A percentile compares a stretch with the other conserved stretches of the same genome.
These are phyloP conservation scores for Haliaeetus leucogaster DNA, from an alignment of 2,113 vertebrate genomes.

Conservation along the genomic window DNA sequence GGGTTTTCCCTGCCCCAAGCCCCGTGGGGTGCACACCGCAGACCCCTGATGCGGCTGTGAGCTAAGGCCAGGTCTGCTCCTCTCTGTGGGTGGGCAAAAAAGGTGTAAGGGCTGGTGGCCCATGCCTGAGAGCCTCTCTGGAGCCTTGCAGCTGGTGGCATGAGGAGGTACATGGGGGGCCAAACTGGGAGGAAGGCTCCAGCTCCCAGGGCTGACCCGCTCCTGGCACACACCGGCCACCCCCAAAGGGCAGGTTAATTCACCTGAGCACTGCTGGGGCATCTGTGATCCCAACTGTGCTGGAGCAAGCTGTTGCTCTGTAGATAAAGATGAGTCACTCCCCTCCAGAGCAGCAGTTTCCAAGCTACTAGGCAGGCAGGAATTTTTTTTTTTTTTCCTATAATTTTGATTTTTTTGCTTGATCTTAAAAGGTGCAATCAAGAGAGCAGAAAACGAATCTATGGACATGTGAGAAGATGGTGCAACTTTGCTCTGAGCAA, in stretches of 20 bases:
- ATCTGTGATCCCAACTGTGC: neutral
- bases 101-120: neutral
- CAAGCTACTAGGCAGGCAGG: neutral
- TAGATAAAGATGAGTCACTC: neutral
- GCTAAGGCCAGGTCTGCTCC: neutral
- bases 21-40: accelerated
- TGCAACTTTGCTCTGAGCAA: accelerated
- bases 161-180: accelerated
- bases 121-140: neutral
- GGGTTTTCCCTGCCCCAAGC: neutral
- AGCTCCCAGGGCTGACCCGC: neutral
- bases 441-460: neutral
- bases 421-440: neutral
- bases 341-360: neutral
- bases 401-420: neutral
- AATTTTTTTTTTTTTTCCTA: neutral
- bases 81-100: neutral
- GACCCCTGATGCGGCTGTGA: neutral
- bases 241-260: neutral
- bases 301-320: neutral
- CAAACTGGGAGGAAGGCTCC: neutral
- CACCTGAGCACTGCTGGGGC: neutral
- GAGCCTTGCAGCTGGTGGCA: neutral
- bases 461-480: neutral
- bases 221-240: neutral